Conservation (phyloP, 2,113 vertebrate species). For the Ovibos moschatus region DNA sequence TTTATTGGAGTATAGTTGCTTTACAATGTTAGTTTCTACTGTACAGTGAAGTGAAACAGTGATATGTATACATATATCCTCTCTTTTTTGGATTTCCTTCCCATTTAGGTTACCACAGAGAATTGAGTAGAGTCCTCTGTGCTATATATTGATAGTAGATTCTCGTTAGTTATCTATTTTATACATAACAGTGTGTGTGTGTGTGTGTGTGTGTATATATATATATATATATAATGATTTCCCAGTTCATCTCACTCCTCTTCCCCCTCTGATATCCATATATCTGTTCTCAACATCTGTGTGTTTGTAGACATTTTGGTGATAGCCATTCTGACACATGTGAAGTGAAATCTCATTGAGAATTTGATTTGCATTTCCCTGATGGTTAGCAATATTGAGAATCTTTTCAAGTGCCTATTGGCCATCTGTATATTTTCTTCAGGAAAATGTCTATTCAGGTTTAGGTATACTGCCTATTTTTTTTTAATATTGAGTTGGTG, state of each 20-base stretch:
- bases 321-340: neutral
- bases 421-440: neutral
- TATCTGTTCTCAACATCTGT: neutral
- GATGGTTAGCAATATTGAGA: neutral
- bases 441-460: neutral
- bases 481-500: neutral
- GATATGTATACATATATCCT: neutral
- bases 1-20: neutral
- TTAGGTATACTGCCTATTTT: neutral
- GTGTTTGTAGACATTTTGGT: neutral
- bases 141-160: neutral
- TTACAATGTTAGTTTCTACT: neutral
- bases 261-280: neutral
- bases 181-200: neutral
- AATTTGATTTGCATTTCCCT: neutral
- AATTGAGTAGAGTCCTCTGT: neutral
- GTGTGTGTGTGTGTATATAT: too few relatives aligned
- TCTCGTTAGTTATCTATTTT: neutral
- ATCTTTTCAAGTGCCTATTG: neutral
- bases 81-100: neutral
- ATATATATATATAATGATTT: neutral
- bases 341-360: neutral
- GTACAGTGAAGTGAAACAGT: neutral
- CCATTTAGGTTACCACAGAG: neutral
- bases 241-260: neutral